Base-by-base conservation (phyloP, 1,140 invertebrate species). In the Tetragonula clypearis region DNA sequence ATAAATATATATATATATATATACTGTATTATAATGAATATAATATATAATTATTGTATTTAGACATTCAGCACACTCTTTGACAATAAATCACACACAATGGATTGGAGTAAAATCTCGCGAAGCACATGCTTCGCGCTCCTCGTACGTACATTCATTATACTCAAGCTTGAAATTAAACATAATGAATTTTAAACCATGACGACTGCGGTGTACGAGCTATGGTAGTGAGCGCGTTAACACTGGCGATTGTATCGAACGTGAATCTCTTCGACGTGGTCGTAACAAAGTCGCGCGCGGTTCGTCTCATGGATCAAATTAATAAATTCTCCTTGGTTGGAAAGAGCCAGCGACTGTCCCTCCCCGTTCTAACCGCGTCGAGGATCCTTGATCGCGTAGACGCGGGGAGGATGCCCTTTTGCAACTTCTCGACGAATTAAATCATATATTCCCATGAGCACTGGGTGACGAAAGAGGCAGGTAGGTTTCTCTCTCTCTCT, bases 321-420 rank as follows among this genome's bases (percentile, higher is more conserved):
- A 82, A 90, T 89, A 77, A 76, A 90, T 79, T 84, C 77, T 53
- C 72, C 23, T 21, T 80, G 62, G 60, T 30, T 66, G 74, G 78
- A 84, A 82, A 87, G 26, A 35, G 65, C 58, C 82, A 35, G 62
- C 85, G 49, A 68, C 69, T 89, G 85, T 90, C 88, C 78, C 85
- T 81, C 62, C 56, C 79, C 79, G 26, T 85, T 89, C 88, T 85
- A 90, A 87, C 87, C 86, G 76, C 79, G 26, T 76, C 80, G 77
- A 80, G 85, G 80, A 87, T 90, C 88, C 83, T 86, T 88, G 88
- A 90, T 88, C 83, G 86, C 88, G 89, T 87, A 74, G 89, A 77
- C 82, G 89, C 62, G 82, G 72, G 80, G 79, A 66, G 79, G 86
- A 72, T 71, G 85, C 79, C 79, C 58, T 69, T 85, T 85, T 56